phyloP scores from a whole-genome alignment of 1,140 invertebrate genomes.

The Lethocerus indicus region DNA sequence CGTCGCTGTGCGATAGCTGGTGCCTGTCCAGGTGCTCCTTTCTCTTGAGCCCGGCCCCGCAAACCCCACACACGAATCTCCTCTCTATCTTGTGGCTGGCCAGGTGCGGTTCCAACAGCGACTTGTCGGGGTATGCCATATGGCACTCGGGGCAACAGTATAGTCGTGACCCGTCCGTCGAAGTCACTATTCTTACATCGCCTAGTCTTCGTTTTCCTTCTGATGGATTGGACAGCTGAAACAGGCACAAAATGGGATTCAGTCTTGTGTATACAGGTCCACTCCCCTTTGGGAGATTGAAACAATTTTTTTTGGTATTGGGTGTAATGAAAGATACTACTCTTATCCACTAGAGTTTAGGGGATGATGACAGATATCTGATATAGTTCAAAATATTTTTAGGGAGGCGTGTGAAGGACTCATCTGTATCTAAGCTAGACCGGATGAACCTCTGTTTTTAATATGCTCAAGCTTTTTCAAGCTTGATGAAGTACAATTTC shows the following conservation, averaged over 20 bases:
- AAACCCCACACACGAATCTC: constrained; percentile 40
- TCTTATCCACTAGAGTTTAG: too few relatives aligned
- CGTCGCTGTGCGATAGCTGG: constrained; percentile 59
- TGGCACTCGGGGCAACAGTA: constrained; percentile 65
- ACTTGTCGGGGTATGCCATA: constrained; percentile 60
- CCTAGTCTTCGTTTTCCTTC: constrained; percentile 42
- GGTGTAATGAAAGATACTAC: too few relatives aligned
- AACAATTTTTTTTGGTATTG: too few relatives aligned
- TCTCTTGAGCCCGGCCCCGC: constrained; percentile 49
- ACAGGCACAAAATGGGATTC: not conserved
- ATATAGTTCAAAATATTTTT: too few relatives aligned
- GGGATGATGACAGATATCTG: too few relatives aligned
- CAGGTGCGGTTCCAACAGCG: constrained; percentile 53
- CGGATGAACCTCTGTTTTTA: too few relatives aligned
- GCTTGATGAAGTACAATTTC: too few relatives aligned
- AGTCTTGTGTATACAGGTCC: too few relatives aligned
- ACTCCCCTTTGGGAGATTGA: too few relatives aligned
- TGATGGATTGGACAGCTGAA: constrained; percentile 12
- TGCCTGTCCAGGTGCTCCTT: constrained; percentile 65
- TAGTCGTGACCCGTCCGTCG: constrained; percentile 47
- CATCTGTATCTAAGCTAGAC: too few relatives aligned
- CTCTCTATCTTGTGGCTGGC: constrained; percentile 59
- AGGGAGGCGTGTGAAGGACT: too few relatives aligned
- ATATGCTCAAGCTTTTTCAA: too few relatives aligned
- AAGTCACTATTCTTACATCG: constrained; percentile 50